phyloP scores from a whole-genome alignment of 2,888 invertebrate species.

The Hyles lineata region DNA sequence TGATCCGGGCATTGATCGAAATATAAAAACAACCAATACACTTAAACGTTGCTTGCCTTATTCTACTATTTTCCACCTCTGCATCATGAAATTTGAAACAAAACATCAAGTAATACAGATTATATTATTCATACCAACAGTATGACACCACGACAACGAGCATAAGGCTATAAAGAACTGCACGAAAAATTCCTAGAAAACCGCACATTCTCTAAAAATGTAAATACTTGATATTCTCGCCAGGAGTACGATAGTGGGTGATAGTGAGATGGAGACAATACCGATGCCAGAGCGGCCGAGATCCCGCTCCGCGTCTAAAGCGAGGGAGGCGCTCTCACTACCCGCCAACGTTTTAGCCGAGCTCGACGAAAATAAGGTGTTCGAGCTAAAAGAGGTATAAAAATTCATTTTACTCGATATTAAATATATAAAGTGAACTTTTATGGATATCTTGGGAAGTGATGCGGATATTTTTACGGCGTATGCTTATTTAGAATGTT shows the following conservation, averaged over 20 bases:
- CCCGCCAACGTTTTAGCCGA: constrained; percentile 82
- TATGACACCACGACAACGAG: too few species aligned
- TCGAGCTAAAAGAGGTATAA: constrained; percentile 86
- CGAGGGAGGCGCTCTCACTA: constrained; percentile 70
- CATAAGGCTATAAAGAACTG: neutral
- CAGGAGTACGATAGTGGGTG: constrained; percentile 61
- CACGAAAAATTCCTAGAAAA: neutral
- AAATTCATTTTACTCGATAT: constrained; percentile 24
- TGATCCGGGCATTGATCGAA: too few species aligned
- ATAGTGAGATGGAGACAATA: constrained; percentile 58
- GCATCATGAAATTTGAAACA: neutral
- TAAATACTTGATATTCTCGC: constrained; percentile 1
- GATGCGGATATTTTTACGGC: constrained; percentile 2
- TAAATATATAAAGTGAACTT: constrained; percentile 3
- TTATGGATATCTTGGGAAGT: constrained; percentile 9
- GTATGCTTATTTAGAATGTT: neutral
- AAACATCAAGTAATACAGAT: neutral
- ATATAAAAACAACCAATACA: too few species aligned
- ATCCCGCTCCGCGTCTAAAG: constrained; percentile 70
- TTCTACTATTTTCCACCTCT: neutral
- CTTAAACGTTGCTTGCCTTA: too few species aligned
- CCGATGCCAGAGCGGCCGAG: constrained; percentile 58
- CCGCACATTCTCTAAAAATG: neutral
- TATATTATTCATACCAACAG: neutral
- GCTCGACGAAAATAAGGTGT: constrained; percentile 85